Evolutionary conservation across 2,888 invertebrate species (phyloP).

Genomic region (Rotaria magnacalcarata): DNA sequence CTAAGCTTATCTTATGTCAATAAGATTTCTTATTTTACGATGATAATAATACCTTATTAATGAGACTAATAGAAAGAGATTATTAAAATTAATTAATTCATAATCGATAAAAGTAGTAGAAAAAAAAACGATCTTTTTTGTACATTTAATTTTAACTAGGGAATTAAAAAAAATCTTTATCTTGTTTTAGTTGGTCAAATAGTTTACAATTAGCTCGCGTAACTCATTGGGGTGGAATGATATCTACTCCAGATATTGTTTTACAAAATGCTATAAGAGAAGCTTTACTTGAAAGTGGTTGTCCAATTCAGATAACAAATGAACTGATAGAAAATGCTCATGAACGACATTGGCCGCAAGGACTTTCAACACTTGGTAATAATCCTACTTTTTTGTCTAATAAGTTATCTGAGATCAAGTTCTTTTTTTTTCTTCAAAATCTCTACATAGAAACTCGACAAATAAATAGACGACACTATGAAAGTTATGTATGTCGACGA

Average conservation of each 20-base stretch:
- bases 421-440: too few relatives aligned
- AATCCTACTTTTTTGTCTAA: not conserved
- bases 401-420: not conserved
- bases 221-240: slow-evolving; percentile 96
- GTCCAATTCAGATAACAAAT: slow-evolving; percentile 84
- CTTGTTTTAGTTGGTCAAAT: slow-evolving; percentile 53
- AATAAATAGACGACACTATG: slow-evolving; percentile 83
- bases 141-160: too few relatives aligned
- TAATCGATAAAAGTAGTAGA: too few relatives aligned
- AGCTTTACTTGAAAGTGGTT: slow-evolving; percentile 84
- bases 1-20: too few relatives aligned
- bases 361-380: slow-evolving; percentile 67
- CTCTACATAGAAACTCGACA: slow-evolving; percentile 76
- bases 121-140: too few relatives aligned
- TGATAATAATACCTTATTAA: too few relatives aligned
- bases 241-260: slow-evolving; percentile 89
- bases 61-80: too few relatives aligned
- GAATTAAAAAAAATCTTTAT: not conserved
- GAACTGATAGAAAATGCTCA: slow-evolving; percentile 95
- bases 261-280: slow-evolving; percentile 83
- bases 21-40: too few relatives aligned
- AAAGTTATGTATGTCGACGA: slow-evolving; percentile 85
- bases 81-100: too few relatives aligned
- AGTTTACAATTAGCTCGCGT: slow-evolving; percentile 65
- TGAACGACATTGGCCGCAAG: slow-evolving; percentile 88